Base-by-base conservation (phyloP, 1,140 invertebrate species). In the Pemphigus obesinymphae region DNA sequence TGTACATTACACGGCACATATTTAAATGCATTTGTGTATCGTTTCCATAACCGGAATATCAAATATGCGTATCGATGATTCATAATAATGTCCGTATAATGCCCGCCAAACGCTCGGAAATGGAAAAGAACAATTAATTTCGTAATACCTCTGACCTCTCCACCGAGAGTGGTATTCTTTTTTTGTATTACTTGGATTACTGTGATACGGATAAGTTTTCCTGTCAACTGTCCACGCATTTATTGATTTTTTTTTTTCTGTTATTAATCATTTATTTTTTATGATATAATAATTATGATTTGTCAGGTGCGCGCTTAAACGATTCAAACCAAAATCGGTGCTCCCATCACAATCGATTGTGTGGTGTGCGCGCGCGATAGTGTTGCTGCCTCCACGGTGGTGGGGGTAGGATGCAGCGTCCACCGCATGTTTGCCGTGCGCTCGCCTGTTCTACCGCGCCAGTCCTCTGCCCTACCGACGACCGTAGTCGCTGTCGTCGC, bases 381-480 rank as follows among this genome's bases (percentile, higher is more conserved):
- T 58, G 75, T 53, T n/a, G 50, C n/a, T 0, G 31, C 43, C 29
- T 20, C 63, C 6, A 11, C 10, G 43, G 8, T 23, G 61, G 80
- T 72, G 43, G 80, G 61, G 80, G 48, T 82, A 68, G 63, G 66
- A 70, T 63, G 80, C 63, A 55, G 61, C 48, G 61, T 72, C 80
- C 80, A 29, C 63, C 23, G 55, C 53, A 1, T 37, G 55, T 17
- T 31, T 20, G 43, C 63, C 23, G 55, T 50, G 2, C 53, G 55
- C 29, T 31, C 31, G 50, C 50, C 50, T 11, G 48, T 45, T 31
- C 20, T 34, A 48, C 75, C 23, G 37, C 66, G 48, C 66, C 61
- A 34, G 7, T 63, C 55, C 40, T 66, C 55, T 50, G 26, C 37
- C 34, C 78, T 29, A 68, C 43, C n/a, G n/a, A n/a, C n/a, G n/a